phyloP scores from a whole-genome alignment of 2,797 vertebrate species.

The Enteromius radiatus region DNA sequence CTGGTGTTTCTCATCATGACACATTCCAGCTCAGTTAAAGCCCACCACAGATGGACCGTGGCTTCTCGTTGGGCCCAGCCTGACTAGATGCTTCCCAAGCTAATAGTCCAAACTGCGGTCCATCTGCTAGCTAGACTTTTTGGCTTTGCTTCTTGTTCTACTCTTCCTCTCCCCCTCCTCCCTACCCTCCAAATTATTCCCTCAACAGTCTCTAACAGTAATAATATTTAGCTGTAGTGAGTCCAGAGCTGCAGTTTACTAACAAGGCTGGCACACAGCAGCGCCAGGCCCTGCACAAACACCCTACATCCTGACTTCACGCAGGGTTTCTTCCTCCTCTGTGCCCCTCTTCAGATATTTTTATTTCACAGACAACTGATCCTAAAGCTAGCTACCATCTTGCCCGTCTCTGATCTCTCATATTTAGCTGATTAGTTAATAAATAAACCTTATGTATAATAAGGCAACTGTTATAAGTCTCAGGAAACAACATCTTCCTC shows the following conservation, averaged over 20 bases:
- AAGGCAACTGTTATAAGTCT: conserved; percentile 29
- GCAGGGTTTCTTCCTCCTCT: conserved; percentile 21
- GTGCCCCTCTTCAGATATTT: conserved; percentile 31
- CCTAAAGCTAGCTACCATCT: conserved; percentile 36
- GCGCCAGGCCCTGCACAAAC: conserved; percentile 39
- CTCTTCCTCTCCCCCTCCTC: conserved; percentile 23
- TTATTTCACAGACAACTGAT: conserved; percentile 51
- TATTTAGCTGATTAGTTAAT: conserved; percentile 11
- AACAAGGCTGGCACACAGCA: conserved; percentile 59
- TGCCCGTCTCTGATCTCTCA: conserved; percentile 8
- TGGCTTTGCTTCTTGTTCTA: conserved; percentile 30
- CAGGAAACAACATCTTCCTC: neutral
- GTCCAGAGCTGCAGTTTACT: conserved; percentile 63
- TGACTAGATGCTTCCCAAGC: conserved; percentile 60
- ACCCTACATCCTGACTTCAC: conserved; percentile 25
- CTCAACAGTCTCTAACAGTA: conserved; percentile 69
- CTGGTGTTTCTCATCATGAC: conserved; percentile 27
- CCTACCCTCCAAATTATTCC: conserved; percentile 66
- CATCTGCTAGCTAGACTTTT: conserved; percentile 70
- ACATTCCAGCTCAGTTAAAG: conserved; percentile 34
- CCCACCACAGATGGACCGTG: conserved; percentile 37
- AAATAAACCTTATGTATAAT: conserved; percentile 6
- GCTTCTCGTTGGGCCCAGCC: conserved; percentile 45
- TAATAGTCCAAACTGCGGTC: conserved; percentile 61
- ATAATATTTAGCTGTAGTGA: conserved; percentile 67